Evolutionary conservation across 2,888 invertebrate species (phyloP), one percentile per base, ranked within the genome.

Genomic region (Harpagoxenus sublaevis): DNA sequence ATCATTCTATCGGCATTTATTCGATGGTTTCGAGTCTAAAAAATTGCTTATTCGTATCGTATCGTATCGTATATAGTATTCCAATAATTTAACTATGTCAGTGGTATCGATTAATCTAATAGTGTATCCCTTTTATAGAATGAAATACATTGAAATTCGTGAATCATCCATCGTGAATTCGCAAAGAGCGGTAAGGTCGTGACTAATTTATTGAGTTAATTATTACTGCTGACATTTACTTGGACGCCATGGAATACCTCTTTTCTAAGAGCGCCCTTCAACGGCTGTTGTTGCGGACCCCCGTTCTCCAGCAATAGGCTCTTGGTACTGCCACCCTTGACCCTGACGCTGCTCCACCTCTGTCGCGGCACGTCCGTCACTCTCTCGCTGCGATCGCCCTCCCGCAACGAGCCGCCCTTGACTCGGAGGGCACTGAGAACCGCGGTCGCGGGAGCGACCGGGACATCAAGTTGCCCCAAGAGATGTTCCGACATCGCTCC

Each of bases 401-500:
- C 94, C 68, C 92, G 91, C 18, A 94, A 88, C 31, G 94, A 93
- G 45, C 94, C 93, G 31, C 93, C 92, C 65, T 94, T 94, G 60
- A 91, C 92, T 31, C 92, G 88, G 0, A 94, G 82, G 0, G 93
- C 91, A 18, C 91, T 92, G 15, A 93, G 81, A 9, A 94, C 92
- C 35, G 79, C 15, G 6, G 93, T 42, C 3, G 92, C 74, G 3
- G 93, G 90, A 0, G 92, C 83, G 60, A 88, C 90, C 0, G 92
- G 91, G 8, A 91, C 87, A 31, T 94, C 94, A 51, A 92, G 88
- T 85, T 94, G 95, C 84, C 93, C 94, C 91, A 95, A 86, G 87
- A 94, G 94, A 91, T 95, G 94, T 91, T 94, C 94, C 91, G 95
- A 94, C 93, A 94, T 94, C 84, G 94, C 92, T 91, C 94, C 89